Base-by-base conservation (phyloP, 2,888 invertebrate species). In the Eudasyphora cyanicolor region DNA sequence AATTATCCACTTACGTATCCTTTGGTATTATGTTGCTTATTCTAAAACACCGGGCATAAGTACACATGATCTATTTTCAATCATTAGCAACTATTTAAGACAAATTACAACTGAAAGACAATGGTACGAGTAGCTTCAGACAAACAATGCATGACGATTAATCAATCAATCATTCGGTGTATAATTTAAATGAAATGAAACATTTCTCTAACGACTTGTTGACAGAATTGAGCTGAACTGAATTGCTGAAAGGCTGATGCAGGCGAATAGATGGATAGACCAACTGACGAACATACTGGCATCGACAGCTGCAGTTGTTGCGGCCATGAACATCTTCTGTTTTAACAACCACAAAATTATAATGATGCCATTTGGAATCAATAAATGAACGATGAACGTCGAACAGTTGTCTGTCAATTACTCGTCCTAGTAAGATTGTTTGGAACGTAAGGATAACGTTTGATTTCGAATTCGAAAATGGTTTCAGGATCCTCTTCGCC, bases 341-440 rank as follows among this genome's bases (percentile, higher is more conserved):
- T 76, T 76, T 78, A 78, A 80, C 80, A 82, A 82, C 80, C 80
- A 85, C 85, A 85, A 85, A 82, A 81, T 84, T 76, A 77, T 73
- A 45, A 64, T 17, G 78, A 69, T 14, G 29, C 29, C 10, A 51
- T 60, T 60, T n/a, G n/a, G 29, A 60, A 60, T 60, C n/a, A 45
- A 45, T 6, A 45, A 45, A 7, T 27, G 14, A 14, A 29, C 29
- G 4, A n/a, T n/a, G n/a, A 29, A n/a, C 29, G 19, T 24, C 10
- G n/a, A n/a, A n/a, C n/a, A n/a, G n/a, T n/a, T n/a, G n/a, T n/a
- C n/a, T 57, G 27, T 57, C 27, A 14, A 27, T 12, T 14, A 8
- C 8, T 21, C 42, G 38, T 2, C 5, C 10, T n/a, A n/a, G n/a
- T n/a, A 67, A 21, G 12, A 10, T 38, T 17, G 10, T 21, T 4